Base-by-base conservation (phyloP, 2,888 invertebrate species). In the Caenorhabditis becei region DNA sequence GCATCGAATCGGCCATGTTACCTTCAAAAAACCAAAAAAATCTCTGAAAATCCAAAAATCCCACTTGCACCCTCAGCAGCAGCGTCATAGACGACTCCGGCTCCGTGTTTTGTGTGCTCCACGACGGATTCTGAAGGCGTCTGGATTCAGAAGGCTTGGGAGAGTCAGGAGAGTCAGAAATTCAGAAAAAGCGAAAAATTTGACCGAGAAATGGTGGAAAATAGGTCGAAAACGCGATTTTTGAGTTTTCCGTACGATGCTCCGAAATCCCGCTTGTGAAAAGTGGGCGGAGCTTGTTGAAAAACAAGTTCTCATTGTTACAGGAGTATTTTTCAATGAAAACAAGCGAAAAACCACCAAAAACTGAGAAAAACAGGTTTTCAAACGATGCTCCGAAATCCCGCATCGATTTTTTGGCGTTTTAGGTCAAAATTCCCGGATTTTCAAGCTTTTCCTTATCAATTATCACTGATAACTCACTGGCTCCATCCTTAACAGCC, bases 11-110 rank as follows among this genome's bases (percentile, higher is more conserved):
- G 23, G 75, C 75, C 59, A 75, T 53, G 24, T 41, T 59, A 28
- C 23, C 75, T 75, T n/a, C n/a, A n/a, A n/a, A n/a, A 41, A 23
- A 59, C 5, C 53, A 26, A 18, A 10, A 10, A 56, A 56, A 32
- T 5, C 16, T 20, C 28, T 14, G 7, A 18, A 56, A 56, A 32
- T 32, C n/a, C 23, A 14, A 14, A 14, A 53, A 51, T 18, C 16
- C 28, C 20, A 75, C 75, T 66, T 75, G 75, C 75, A 66, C 66
- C 66, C 26, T 75, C 61, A 16, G 75, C 75, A 7, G 75, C 75
- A 2, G 66, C 54, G 35, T 75, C 66, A 32, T 75, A 75, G 10
- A 61, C 61, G 7, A 54, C 66, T 53, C 66, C 66, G 20, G 75
- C 75, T 28, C 75, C 66, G 32, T 75, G 58, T 23, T 66, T 59